A percentile compares a stretch with the other conserved stretches of the same genome.
phyloP scores from a whole-genome alignment of 2,113 vertebrate species.

The Calypte anna region DNA sequence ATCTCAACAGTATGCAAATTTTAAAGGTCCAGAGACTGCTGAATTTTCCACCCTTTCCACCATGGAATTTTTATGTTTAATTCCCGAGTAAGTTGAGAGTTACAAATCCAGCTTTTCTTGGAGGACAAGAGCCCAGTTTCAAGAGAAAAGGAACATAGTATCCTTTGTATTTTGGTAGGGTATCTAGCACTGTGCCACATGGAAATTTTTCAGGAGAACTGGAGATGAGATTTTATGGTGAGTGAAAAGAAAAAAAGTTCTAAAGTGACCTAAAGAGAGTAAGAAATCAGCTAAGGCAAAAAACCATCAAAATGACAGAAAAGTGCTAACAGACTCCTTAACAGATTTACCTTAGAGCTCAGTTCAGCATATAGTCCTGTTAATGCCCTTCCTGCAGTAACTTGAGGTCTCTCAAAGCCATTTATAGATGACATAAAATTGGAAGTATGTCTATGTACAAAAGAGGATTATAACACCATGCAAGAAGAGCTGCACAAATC shows the following conservation, averaged over 20 bases:
- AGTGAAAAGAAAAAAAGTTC: not conserved
- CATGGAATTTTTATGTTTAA: not conserved
- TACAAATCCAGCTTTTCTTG: not conserved
- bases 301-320: not conserved
- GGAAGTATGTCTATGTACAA: not conserved
- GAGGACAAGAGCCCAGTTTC: not conserved
- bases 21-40: not conserved
- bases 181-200: not conserved
- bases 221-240: not conserved
- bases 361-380: not conserved
- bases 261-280: not conserved
- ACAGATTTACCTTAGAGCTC: not conserved
- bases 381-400: not conserved
- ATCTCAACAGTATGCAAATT: not conserved
- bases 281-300: not conserved
- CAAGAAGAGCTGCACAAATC: constrained; percentile 28
- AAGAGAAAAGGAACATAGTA: not conserved
- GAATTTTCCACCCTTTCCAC: not conserved
- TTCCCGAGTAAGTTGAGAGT: not conserved
- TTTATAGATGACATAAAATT: not conserved
- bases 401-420: not conserved
- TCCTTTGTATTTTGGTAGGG: not conserved
- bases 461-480: not conserved
- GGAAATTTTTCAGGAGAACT: not conserved
- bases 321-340: not conserved